phyloP scores from a whole-genome alignment of 2,888 invertebrate genomes.

The Hermaeophaga mercurialis region DNA sequence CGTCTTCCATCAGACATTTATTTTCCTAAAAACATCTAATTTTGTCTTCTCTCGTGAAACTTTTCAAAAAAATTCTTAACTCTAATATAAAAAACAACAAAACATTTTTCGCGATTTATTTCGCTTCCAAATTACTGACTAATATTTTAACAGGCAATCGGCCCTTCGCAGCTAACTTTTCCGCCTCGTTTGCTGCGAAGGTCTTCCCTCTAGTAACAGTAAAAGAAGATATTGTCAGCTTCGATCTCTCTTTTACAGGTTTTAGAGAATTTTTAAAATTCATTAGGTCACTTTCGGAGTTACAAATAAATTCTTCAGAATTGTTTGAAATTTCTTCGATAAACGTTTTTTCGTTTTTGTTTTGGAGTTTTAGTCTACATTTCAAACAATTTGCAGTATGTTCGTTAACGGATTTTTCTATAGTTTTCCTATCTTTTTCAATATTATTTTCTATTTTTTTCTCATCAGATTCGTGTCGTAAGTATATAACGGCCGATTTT shows the following conservation, averaged over 20 bases:
- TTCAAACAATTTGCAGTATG: slow-evolving; percentile 34
- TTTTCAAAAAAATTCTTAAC: neutral
- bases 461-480: slow-evolving; percentile 24
- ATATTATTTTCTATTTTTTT: slow-evolving; percentile 35
- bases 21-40: slow-evolving; percentile 27
- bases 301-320: too few species aligned
- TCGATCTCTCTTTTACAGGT: slow-evolving; percentile 43
- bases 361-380: slow-evolving; percentile 36
- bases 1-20: slow-evolving; percentile 15
- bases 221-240: slow-evolving; percentile 35
- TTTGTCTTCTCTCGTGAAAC: slow-evolving; percentile 7
- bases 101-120: slow-evolving; percentile 32
- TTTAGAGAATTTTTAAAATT: slow-evolving; percentile 33
- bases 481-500: slow-evolving; percentile 36
- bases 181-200: slow-evolving; percentile 29
- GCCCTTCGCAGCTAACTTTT: slow-evolving; percentile 30
- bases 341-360: neutral
- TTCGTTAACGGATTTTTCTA: slow-evolving; percentile 15
- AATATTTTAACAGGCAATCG: slow-evolving; percentile 46
- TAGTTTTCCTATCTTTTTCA: slow-evolving; percentile 14
- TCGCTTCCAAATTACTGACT: slow-evolving; percentile 44
- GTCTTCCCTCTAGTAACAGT: slow-evolving; percentile 37
- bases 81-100: slow-evolving; percentile 4
- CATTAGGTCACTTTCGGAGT: slow-evolving; percentile 44
- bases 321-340: too few species aligned